Evolutionary conservation across 2,888 invertebrate genomes (phyloP).

Genomic region (Hypena proboscidalis): DNA sequence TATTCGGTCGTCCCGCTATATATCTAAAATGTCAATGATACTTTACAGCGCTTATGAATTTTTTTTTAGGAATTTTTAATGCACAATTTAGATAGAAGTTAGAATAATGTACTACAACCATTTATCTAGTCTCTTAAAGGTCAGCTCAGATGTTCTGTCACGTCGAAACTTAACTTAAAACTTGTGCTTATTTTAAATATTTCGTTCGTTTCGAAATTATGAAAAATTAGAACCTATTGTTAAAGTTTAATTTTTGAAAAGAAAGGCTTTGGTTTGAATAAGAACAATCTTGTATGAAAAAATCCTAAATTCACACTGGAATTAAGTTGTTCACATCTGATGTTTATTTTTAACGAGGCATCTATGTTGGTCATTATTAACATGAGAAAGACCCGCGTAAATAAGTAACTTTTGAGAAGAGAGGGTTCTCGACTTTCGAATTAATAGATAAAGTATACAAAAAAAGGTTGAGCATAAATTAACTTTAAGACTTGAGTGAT

Average conservation of each 20-base stretch:
- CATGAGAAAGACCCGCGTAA: constrained; percentile 17
- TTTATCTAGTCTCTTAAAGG: constrained; percentile 11
- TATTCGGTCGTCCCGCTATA: constrained; percentile 18
- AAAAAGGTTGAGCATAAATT: constrained; percentile 24
- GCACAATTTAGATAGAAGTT: constrained; percentile 6
- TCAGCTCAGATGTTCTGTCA: constrained; percentile 16
- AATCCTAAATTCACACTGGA: constrained; percentile 7
- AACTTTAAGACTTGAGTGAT: neutral
- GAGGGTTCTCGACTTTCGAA: constrained; percentile 14
- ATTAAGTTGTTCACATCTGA: constrained; percentile 18
- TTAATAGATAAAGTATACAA: constrained; percentile 22
- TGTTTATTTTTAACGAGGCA: constrained; percentile 29
- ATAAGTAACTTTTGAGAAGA: constrained; percentile 15
- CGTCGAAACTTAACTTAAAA: constrained; percentile 22
- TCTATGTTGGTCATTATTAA: constrained; percentile 15
- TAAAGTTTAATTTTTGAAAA: neutral
- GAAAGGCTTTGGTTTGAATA: no score
- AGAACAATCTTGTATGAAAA: constrained; percentile 15
- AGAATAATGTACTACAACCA: constrained; percentile 7
- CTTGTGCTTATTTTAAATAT: constrained; percentile 9
- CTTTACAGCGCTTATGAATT: constrained; percentile 32
- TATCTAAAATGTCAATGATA: constrained; percentile 27
- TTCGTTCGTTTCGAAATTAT: constrained; percentile 8
- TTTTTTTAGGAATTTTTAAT: constrained; percentile 39
- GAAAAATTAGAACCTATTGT: no score